Conservation (phyloP, 92 coral and sea anemone species). For the Virgularia gustaviana region DNA sequence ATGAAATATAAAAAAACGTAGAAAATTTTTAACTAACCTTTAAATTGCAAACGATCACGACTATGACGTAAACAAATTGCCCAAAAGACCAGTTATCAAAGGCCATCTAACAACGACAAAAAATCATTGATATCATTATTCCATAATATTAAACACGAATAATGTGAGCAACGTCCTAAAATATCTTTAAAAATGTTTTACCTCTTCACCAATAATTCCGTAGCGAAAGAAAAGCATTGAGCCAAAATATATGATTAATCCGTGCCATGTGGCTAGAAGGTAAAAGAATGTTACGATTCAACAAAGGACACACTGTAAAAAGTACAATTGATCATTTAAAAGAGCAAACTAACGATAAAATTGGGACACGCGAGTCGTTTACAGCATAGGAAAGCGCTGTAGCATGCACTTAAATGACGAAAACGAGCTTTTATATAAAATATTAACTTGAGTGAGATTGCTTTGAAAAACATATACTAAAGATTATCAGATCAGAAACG, state of each 20-base stretch:
- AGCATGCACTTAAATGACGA: too few species aligned
- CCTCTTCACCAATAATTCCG: constrained; percentile 33
- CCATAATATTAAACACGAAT: background rate
- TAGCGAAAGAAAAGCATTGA: constrained; percentile 22
- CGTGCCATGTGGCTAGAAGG: constrained; percentile 27
- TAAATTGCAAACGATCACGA: constrained; percentile 81
- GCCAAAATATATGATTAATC: constrained; percentile 33
- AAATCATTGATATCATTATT: background rate
- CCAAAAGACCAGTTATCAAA: constrained; percentile 94
- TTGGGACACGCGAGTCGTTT: too few species aligned
- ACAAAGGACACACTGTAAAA: background rate
- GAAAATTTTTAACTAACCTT: constrained; percentile 59
- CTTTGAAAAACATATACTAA: background rate
- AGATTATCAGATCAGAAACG: background rate
- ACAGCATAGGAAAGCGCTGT: too few species aligned
- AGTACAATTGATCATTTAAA: too few species aligned
- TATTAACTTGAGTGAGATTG: background rate
- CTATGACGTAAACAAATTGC: constrained; percentile 71
- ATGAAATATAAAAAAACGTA: background rate
- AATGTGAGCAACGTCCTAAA: background rate
- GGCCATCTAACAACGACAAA: constrained; percentile 51
- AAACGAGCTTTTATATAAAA: too few species aligned
- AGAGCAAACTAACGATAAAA: too few species aligned
- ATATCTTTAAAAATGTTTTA: background rate
- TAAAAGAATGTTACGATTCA: background rate